Base-by-base conservation (phyloP, 2,888 invertebrate genomes). In the Meganola albula region DNA sequence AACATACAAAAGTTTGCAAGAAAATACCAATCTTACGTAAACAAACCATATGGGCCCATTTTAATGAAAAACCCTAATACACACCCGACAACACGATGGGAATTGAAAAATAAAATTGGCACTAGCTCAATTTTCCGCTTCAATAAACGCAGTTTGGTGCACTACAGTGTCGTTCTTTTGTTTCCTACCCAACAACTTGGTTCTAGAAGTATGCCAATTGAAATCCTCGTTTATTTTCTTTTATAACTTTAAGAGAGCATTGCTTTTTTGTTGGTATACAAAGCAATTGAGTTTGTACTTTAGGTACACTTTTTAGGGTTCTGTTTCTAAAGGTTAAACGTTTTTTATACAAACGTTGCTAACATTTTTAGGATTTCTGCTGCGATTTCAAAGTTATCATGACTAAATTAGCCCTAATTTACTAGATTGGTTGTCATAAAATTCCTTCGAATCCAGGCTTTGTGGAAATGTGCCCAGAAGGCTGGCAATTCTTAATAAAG, bases 31-130 rank as follows among this genome's bases (percentile, higher is more conserved):
- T 51, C 53, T 52, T 40, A 33, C 22, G 31, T 8, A 10, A 22
- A 27, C 16, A 7, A n/a, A 27, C 42, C 53, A 52, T 50, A 52
- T 52, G 51, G 41, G 50, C 21, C 36, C 42, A 20, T 34, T 25
- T 44, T 50, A 51, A 53, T 44, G 41, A 52, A 54, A 48, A 42
- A 36, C 48, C 54, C 50, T 55, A 55, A 55, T 45, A 45, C 34
- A 39, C 50, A 40, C 35, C 44, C 36, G 38, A 33, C 40, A 27
- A 38, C 34, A 35, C 31, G 37, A 44, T 39, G 48, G 49, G 58
- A 69, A 76, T 73, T 73, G 74, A 73, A 75, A 73, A 78, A 74
- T 69, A 72, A 68, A 74, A 77, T 73, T 77, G 78, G 78, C 77
- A 73, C 67, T 65, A 67, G 60, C 65, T 76, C 76, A 73, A 74